Evolutionary conservation across 1,140 invertebrate species (phyloP), one percentile per base, ranked within the genome.

Genomic region (Paracyclopina nana): DNA sequence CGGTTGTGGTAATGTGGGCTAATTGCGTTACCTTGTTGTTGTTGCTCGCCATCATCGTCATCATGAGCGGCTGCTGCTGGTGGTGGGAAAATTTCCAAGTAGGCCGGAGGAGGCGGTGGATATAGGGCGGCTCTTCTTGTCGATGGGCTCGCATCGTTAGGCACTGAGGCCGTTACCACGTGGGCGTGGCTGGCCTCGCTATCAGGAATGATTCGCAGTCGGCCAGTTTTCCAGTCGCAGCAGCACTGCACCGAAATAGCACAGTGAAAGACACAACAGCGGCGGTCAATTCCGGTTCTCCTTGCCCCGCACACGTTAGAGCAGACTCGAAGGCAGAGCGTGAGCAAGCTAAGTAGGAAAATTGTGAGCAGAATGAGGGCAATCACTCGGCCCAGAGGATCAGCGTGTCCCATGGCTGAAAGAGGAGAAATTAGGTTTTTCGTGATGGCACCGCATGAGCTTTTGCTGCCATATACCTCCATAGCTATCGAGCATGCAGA

Each of bases 161-260:
- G 14, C 34, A 38, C 14, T 38, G 2, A 9, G 9, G 29, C 34
- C 34, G 20, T n/a, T 16, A 4, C 20, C 34, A 16, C 34, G 34
- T 16, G 34, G 34, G 20, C 20, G 34, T 38, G 34, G 14, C 5
- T 2, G 14, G 34, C 20, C n/a, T 20, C 34, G 9, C n/a, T 16
- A 9, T 38, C 20, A 16, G 34, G 34, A 38, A 38, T n/a, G 20
- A 38, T 38, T 20, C 34, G 14, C 20, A 38, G 20, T 38, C 34
- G 14, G 9, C 34, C 34, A 2, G 34, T 20, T 38, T 38, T 38
- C 34, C 34, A 38, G n/a, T 38, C 34, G 20, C 34, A 38, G 34
- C 34, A 38, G 34, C 34, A 38, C 34, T 38, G 34, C 14, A 38
- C n/a, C 5, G 34, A 38, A 20, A 38, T 38, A 20, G 34, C 34